Percentiles rank a stretch among this genome's conserved stretches.
Evolutionary conservation across 1,140 invertebrate species (phyloP).

Genomic region (Panagrolaimus sp.): DNA sequence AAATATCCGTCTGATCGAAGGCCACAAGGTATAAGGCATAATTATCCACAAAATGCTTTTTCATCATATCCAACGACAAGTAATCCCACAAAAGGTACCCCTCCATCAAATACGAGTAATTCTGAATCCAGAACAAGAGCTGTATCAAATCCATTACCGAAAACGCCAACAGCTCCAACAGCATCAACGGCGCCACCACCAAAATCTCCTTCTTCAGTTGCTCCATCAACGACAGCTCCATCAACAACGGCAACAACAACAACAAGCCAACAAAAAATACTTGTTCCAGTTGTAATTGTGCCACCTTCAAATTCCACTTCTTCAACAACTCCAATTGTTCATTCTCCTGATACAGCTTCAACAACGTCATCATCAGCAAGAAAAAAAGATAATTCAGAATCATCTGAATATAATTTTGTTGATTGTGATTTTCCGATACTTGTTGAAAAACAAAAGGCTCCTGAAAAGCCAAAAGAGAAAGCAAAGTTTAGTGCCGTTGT

Average conservation of each 20-base stretch:
- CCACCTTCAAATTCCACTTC: slow-evolving; percentile 11
- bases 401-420: slow-evolving; percentile 25
- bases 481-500: slow-evolving; percentile 31
- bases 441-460: slow-evolving; percentile 12
- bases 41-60: no score
- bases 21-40: no score
- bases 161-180: no score
- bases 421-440: slow-evolving; percentile 23
- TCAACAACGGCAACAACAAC: background rate
- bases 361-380: background rate
- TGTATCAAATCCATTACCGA: no score
- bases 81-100: background rate
- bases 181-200: background rate
- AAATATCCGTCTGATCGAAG: no score
- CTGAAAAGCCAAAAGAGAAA: background rate
- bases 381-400: slow-evolving; percentile 12
- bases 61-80: no score
- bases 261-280: background rate
- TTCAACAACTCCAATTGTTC: background rate
- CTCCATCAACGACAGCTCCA: background rate
- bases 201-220: background rate
- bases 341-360: background rate
- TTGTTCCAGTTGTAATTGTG: background rate
- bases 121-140: background rate
- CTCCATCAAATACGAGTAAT: background rate